Conservation (phyloP, 2,888 invertebrate species). For the Augochlorella aurata region DNA sequence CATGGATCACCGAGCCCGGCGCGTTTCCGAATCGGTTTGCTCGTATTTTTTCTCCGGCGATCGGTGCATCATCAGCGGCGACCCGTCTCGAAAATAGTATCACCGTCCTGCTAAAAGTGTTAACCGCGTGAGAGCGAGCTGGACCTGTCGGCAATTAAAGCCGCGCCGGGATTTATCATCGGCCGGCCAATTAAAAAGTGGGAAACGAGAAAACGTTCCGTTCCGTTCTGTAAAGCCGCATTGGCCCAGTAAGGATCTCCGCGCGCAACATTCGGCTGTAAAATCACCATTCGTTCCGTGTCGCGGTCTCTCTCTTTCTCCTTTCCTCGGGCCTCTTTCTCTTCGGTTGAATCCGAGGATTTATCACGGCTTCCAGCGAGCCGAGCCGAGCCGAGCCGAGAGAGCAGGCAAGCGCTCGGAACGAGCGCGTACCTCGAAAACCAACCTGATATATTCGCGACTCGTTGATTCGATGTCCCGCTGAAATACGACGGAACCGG, state of each 20-base stretch:
- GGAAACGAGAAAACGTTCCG: conserved; percentile 78
- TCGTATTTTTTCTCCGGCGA: too few relatives aligned
- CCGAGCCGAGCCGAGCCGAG: not conserved
- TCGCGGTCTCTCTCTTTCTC: conserved; percentile 17
- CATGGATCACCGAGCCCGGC: too few relatives aligned
- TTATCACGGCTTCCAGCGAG: conserved; percentile 33
- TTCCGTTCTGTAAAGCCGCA: conserved; percentile 80
- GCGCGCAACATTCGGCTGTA: conserved; percentile 64
- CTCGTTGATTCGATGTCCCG: conserved; percentile 19
- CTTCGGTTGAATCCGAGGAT: conserved; percentile 41
- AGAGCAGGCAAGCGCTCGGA: conserved; percentile 12
- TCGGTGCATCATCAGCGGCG: not conserved
- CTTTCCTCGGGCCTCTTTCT: not conserved
- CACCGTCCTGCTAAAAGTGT: conserved; percentile 1
- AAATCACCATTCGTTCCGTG: conserved; percentile 55
- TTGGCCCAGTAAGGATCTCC: conserved; percentile 57
- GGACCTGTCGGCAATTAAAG: conserved; percentile 48
- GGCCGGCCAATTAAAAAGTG: conserved; percentile 76
- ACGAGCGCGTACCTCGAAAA: conserved; percentile 7
- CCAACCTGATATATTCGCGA: conserved; percentile 17
- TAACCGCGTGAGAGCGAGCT: not conserved
- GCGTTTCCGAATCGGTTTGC: too few relatives aligned
- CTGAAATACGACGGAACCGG: conserved; percentile 28
- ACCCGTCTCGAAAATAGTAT: not conserved
- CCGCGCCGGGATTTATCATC: conserved; percentile 71